Evolutionary conservation across 92 coral and sea anemone species (phyloP).

Genomic region (Hydrozoanthus gracilis): DNA sequence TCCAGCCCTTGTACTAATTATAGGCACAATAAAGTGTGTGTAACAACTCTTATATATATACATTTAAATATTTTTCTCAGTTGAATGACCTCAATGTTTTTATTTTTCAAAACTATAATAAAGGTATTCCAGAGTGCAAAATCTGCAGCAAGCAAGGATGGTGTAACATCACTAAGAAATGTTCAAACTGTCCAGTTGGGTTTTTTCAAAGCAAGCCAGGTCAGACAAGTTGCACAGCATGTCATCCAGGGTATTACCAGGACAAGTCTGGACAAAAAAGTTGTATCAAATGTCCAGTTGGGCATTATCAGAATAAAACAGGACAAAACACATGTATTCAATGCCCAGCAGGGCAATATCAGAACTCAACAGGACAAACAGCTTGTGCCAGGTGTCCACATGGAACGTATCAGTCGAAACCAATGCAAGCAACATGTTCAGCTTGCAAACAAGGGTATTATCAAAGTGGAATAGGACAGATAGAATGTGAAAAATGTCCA

Average conservation of each 20-base stretch:
- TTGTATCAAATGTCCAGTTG: constrained; percentile 44
- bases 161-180: constrained; percentile 52
- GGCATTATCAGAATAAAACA: constrained; percentile 52
- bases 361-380: constrained; percentile 58
- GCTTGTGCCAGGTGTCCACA: constrained; percentile 6
- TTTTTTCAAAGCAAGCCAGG: constrained; percentile 61
- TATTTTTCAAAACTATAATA: not conserved
- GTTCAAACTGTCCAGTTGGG: constrained; percentile 71
- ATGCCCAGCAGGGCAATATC: constrained; percentile 84
- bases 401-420: constrained; percentile 9
- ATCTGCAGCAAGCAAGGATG: constrained; percentile 68
- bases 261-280: constrained; percentile 48
- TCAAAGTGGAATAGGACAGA: not conserved
- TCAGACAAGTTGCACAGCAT: constrained; percentile 50
- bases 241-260: constrained; percentile 78
- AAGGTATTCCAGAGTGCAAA: constrained; percentile 75
- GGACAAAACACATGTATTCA: constrained; percentile 67
- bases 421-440: constrained; percentile 8
- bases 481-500: constrained; percentile 9
- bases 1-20: too few species aligned
- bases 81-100: not conserved
- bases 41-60: too few species aligned
- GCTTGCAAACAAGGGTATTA: constrained; percentile 10
- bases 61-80: too few species aligned
- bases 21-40: too few species aligned